Percentiles rank a stretch among this genome's conserved stretches.
Conservation (phyloP, 1,140 invertebrate species). For the Ridgeia piscesae region DNA sequence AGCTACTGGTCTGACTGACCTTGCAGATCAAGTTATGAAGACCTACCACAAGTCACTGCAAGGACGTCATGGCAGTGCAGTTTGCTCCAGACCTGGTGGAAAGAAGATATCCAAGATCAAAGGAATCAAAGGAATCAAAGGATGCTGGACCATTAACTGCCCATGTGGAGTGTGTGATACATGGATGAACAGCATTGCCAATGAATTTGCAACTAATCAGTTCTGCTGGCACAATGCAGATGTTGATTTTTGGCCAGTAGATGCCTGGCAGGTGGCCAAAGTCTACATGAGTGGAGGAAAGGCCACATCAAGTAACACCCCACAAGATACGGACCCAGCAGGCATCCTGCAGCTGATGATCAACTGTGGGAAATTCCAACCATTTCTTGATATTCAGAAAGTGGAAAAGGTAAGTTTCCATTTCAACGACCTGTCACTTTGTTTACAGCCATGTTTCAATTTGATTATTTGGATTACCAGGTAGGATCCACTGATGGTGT, state of each 20-base stretch:
- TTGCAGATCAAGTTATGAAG: not conserved
- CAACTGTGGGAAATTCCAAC: not conserved
- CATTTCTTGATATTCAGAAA: not conserved
- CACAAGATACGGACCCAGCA: not conserved
- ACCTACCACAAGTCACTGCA: not conserved
- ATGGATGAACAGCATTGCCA: not conserved
- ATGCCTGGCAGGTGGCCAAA: not conserved
- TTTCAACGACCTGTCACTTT: not conserved
- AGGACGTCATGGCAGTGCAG: not conserved
- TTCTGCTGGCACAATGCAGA: not conserved
- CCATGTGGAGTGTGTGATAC: not conserved
- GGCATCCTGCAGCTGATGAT: not conserved
- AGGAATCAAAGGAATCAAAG: not conserved
- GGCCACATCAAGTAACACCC: not conserved
- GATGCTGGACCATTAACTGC: not conserved
- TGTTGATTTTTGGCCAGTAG: not conserved
- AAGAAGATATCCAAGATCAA: not conserved
- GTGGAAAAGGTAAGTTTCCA: not conserved
- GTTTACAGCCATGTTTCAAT: not conserved
- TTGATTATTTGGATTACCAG: too few relatives aligned
- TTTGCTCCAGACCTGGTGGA: not conserved
- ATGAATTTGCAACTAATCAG: not conserved
- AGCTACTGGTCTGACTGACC: not conserved
- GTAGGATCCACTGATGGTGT: too few relatives aligned
- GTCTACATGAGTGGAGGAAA: not conserved